phyloP scores from a whole-genome alignment of 2,888 invertebrate species.

The Sepiola atlantica region DNA sequence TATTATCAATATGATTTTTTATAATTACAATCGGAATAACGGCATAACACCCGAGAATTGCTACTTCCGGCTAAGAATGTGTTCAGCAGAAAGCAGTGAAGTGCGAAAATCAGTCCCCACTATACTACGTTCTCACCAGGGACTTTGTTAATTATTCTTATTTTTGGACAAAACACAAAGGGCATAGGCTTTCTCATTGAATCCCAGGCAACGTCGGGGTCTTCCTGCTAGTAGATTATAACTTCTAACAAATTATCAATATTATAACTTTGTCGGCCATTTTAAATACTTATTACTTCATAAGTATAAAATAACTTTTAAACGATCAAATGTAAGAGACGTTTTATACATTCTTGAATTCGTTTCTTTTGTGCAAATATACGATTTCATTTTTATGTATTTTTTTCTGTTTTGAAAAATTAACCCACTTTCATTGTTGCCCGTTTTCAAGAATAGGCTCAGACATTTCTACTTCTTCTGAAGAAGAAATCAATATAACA shows the following conservation, averaged over 20 bases:
- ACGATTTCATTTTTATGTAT: neutral
- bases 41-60: too few relatives aligned
- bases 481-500: neutral
- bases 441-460: neutral
- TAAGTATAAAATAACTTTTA: neutral
- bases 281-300: neutral
- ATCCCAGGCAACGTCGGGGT: too few relatives aligned
- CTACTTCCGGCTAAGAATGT: too few relatives aligned
- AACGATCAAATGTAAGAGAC: neutral
- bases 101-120: too few relatives aligned
- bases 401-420: neutral
- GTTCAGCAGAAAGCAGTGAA: too few relatives aligned
- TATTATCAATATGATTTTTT: too few relatives aligned
- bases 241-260: neutral
- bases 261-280: neutral
- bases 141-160: too few relatives aligned
- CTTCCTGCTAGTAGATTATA: too few relatives aligned
- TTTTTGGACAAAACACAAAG: too few relatives aligned
- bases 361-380: neutral
- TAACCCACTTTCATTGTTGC: neutral
- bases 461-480: neutral
- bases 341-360: neutral
- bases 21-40: too few relatives aligned
- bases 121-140: too few relatives aligned
- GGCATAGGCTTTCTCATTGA: too few relatives aligned